phyloP scores from a whole-genome alignment of 1,140 invertebrate species.

The Cylas formicarius region DNA sequence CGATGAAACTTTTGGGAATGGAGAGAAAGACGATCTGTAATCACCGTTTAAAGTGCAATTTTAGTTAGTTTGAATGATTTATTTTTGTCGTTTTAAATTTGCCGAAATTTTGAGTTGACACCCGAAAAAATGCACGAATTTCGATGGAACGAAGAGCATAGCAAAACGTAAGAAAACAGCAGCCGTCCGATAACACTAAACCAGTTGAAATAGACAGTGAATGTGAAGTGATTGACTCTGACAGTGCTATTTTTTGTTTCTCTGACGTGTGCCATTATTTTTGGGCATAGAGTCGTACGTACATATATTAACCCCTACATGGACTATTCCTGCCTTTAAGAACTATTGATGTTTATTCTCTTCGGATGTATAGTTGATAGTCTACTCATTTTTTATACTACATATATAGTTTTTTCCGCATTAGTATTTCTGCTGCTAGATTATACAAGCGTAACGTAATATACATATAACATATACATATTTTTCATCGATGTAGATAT shows the following conservation, averaged over 20 bases:
- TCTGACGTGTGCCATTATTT: constrained; percentile 26
- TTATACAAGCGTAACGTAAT: constrained; percentile 24
- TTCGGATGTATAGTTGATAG: constrained; percentile 39
- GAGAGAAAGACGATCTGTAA: constrained; percentile 18
- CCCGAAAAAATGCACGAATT: constrained; percentile 22
- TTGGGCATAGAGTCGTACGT: constrained; percentile 24
- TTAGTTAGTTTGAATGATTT: constrained; percentile 26
- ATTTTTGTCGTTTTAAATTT: constrained; percentile 9
- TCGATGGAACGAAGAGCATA: constrained; percentile 1
- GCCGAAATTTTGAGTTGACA: no score
- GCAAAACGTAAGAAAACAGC: constrained; percentile 13
- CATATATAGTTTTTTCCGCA: constrained; percentile 36
- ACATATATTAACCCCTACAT: constrained; percentile 24
- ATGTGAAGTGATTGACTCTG: constrained; percentile 31
- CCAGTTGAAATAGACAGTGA: constrained; percentile 23
- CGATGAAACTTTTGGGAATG: constrained; percentile 3
- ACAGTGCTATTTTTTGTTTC: constrained; percentile 31
- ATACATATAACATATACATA: constrained; percentile 29
- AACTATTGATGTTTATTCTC: constrained; percentile 38
- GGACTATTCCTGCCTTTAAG: constrained; percentile 37
- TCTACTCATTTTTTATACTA: constrained; percentile 41
- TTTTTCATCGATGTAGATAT: constrained; percentile 40
- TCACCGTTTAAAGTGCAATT: constrained; percentile 30
- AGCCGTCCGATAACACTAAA: constrained; percentile 28
- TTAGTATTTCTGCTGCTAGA: constrained; percentile 37